These are phyloP conservation scores for Eupleurogrammus muticus DNA, from an alignment of 2,797 vertebrate genomes.

Conservation along the genomic window DNA sequence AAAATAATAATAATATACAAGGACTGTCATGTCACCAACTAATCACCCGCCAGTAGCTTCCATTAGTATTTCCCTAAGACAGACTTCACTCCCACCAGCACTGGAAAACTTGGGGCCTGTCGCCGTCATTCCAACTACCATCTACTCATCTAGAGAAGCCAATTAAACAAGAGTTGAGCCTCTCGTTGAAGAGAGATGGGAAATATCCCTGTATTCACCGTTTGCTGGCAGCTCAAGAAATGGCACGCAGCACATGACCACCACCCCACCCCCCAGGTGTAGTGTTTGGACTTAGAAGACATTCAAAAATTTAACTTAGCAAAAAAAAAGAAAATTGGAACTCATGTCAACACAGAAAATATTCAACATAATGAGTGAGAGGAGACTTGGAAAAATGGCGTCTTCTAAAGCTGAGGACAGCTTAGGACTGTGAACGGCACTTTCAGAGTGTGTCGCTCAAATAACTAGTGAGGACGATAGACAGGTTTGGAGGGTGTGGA, in stretches of 20 bases:
- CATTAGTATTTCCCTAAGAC: slow-evolving; percentile 41
- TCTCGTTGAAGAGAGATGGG: slow-evolving; percentile 12
- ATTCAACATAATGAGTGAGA: slow-evolving; percentile 39
- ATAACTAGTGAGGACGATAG: slow-evolving; percentile 67
- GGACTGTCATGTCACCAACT: slow-evolving; percentile 60
- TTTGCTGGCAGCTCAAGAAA: slow-evolving; percentile 38
- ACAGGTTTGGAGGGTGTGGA: slow-evolving; percentile 55
- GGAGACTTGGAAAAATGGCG: slow-evolving; percentile 37
- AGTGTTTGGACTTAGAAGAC: slow-evolving; percentile 41
- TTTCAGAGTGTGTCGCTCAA: slow-evolving; percentile 72
- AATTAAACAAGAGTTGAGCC: slow-evolving; percentile 9
- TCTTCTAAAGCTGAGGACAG: slow-evolving; percentile 62
- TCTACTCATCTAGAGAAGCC: slow-evolving; percentile 22
- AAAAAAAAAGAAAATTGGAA: slow-evolving; percentile 38
- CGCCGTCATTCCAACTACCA: slow-evolving; percentile 51
- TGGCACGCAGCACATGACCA: slow-evolving; percentile 5
- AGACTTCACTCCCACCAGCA: slow-evolving; percentile 38
- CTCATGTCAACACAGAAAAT: slow-evolving; percentile 48
- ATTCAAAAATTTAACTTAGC: slow-evolving; percentile 42
- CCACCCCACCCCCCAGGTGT: slow-evolving; percentile 18
- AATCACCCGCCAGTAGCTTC: slow-evolving; percentile 69
- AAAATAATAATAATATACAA: not conserved
- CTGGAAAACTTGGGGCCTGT: slow-evolving; percentile 42
- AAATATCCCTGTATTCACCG: slow-evolving; percentile 1
- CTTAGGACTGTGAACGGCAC: slow-evolving; percentile 55